Conservation (phyloP, 2,113 vertebrate genomes). For the Cinclus cinclus region DNA sequence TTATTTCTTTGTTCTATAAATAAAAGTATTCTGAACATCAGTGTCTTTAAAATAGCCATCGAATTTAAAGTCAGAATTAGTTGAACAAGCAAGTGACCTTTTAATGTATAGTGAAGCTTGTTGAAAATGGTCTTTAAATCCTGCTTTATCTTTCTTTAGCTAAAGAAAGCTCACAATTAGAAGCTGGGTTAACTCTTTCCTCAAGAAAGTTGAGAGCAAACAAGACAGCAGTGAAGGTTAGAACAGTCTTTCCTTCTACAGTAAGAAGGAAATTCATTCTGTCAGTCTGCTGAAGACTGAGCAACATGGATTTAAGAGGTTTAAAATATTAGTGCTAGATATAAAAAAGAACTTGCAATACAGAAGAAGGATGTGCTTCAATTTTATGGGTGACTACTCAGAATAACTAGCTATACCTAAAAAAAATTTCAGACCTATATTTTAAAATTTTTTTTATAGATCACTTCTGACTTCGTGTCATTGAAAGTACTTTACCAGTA, state of each 20-base stretch:
- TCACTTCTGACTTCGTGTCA: neutral
- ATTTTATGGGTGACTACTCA: neutral
- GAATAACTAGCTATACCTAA: neutral
- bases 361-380: neutral
- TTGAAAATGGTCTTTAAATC: slow-evolving; percentile 56
- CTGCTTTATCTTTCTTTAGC: slow-evolving; percentile 35
- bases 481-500: neutral
- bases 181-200: slow-evolving; percentile 16
- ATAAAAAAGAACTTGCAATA: neutral
- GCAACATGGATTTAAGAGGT: neutral
- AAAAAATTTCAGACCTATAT: neutral
- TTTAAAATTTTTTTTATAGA: neutral
- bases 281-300: neutral
- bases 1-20: slow-evolving; percentile 12
- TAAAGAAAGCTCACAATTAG: slow-evolving; percentile 34
- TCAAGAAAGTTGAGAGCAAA: neutral
- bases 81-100: slow-evolving; percentile 37
- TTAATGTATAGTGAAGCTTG: slow-evolving; percentile 32
- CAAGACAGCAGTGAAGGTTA: neutral
- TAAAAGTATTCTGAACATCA: slow-evolving; percentile 8
- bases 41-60: slow-evolving; percentile 27
- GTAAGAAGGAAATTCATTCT: neutral
- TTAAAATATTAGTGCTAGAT: neutral
- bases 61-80: slow-evolving; percentile 32
- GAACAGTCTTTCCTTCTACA: too few relatives aligned